phyloP scores from a whole-genome alignment of 2,113 vertebrate genomes.

The Scalopus aquaticus region DNA sequence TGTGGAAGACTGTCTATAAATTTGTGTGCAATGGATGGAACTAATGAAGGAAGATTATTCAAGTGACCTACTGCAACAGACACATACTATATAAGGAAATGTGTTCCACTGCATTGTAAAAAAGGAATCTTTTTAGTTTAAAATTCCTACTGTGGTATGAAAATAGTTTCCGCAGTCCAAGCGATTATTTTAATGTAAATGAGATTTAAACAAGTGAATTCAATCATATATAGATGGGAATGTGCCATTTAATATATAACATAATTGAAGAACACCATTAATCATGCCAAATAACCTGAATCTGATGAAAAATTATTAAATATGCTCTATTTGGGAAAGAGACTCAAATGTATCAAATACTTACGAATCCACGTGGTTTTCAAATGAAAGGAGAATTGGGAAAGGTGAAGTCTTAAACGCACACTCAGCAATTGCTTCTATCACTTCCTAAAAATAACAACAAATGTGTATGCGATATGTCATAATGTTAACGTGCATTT shows the following conservation, averaged over 20 bases:
- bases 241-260: neutral
- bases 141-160: neutral
- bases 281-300: neutral
- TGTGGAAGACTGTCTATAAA: neutral
- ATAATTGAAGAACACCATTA: neutral
- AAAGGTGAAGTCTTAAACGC: constrained; percentile 99
- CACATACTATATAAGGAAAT: neutral
- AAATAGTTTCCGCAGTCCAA: neutral
- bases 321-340: neutral
- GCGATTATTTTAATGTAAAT: neutral
- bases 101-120: neutral
- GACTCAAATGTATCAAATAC: constrained; percentile 78
- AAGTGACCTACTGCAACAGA: neutral
- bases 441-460: constrained; percentile 92
- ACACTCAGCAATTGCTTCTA: constrained; percentile 98
- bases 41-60: neutral
- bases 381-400: constrained; percentile 97
- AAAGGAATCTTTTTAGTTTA: neutral
- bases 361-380: constrained; percentile 99
- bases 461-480: neutral
- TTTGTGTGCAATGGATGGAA: neutral
- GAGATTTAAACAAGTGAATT: neutral
- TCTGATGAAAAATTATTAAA: neutral
- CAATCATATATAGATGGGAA: neutral
- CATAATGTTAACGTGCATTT: neutral